phyloP scores from a whole-genome alignment of 1,140 invertebrate genomes.

The Conopomorpha cramerella region DNA sequence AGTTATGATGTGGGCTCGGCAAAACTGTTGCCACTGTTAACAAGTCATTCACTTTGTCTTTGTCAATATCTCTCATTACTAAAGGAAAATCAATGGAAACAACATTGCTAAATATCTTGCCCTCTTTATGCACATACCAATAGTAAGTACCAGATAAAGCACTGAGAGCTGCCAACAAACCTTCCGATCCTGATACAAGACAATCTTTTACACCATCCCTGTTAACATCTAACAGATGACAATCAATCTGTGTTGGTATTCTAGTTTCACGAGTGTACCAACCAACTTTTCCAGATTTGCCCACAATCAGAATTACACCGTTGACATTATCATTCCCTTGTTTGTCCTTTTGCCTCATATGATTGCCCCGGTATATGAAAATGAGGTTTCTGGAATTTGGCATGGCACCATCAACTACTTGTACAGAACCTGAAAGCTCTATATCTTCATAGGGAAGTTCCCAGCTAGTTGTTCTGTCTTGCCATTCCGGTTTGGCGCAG shows the following conservation, averaged over 20 bases:
- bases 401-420: constrained; percentile 66
- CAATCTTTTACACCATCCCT: constrained; percentile 72
- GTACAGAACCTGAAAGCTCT: constrained; percentile 73
- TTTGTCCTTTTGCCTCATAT: constrained; percentile 60
- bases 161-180: constrained; percentile 70
- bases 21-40: constrained; percentile 61
- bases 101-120: constrained; percentile 49
- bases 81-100: constrained; percentile 68
- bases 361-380: constrained; percentile 70
- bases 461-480: constrained; percentile 68
- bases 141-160: constrained; percentile 68
- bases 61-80: constrained; percentile 72
- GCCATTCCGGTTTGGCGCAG: constrained; percentile 59
- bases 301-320: constrained; percentile 66
- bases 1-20: constrained; percentile 59
- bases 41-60: constrained; percentile 71
- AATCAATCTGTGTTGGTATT: constrained; percentile 71
- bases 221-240: constrained; percentile 71
- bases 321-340: constrained; percentile 55
- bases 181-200: constrained; percentile 70
- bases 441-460: constrained; percentile 71
- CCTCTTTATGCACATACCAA: constrained; percentile 66
- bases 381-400: constrained; percentile 69
- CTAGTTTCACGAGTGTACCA: constrained; percentile 68
- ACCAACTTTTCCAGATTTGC: constrained; percentile 64